Evolutionary conservation across 64 coral and sea anemone genomes (phyloP).

Genomic region (Platygyra sinensis): DNA sequence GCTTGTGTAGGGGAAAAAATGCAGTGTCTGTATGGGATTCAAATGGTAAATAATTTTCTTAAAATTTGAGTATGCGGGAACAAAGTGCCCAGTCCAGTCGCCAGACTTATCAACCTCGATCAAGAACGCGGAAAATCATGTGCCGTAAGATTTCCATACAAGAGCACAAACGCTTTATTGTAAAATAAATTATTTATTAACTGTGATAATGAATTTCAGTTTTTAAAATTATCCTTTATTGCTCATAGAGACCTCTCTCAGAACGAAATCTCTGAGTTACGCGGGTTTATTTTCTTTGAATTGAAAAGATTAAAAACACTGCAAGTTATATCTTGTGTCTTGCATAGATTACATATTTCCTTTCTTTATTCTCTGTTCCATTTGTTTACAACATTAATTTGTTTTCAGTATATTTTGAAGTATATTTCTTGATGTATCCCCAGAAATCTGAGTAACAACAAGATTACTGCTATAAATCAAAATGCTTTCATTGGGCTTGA

Average conservation of each 20-base stretch:
- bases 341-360: no score
- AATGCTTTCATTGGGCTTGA: not conserved
- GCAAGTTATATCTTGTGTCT: not conserved
- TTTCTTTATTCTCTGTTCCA: not conserved
- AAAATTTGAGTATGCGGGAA: no score
- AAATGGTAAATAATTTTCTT: no score
- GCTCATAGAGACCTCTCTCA: not conserved
- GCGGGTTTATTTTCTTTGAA: not conserved
- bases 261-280: not conserved
- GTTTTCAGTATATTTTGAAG: not conserved
- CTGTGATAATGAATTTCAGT: not conserved
- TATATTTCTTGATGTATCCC: not conserved
- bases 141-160: no score
- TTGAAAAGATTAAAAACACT: not conserved
- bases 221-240: not conserved
- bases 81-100: no score
- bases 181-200: no score
- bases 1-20: no score
- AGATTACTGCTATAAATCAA: not conserved
- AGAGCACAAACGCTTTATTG: no score
- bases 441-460: conserved; percentile 9
- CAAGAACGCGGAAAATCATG: no score
- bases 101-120: no score
- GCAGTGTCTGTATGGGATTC: no score
- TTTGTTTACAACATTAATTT: not conserved